Percentiles rank a stretch among this genome's conserved stretches.
Evolutionary conservation across 1,140 invertebrate genomes (phyloP).

Genomic region (Tetragnatha versicolor): DNA sequence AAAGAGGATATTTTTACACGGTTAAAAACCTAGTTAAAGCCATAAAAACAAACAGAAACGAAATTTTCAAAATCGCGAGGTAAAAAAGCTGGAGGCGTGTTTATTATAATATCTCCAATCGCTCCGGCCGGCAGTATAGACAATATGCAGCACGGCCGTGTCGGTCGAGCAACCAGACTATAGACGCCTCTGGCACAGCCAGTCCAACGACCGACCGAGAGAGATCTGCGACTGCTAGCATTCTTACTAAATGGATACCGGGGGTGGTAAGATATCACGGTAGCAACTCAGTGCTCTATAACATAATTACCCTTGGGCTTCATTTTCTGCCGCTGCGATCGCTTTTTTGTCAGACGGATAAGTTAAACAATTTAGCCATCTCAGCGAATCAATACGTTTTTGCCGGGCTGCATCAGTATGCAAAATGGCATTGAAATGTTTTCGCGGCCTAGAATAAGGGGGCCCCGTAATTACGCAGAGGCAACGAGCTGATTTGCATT

Average conservation of each 20-base stretch:
- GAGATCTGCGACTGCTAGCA: conserved; percentile 13
- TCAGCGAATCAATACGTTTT: conserved; percentile 34
- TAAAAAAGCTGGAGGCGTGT: no score
- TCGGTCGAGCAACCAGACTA: conserved; percentile 23
- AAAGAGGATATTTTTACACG: no score
- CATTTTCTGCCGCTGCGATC: not conserved
- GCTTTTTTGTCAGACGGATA: conserved; percentile 6
- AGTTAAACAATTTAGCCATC: conserved; percentile 49
- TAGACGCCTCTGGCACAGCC: conserved; percentile 11
- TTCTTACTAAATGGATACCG: conserved; percentile 48
- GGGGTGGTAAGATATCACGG: conserved; percentile 26
- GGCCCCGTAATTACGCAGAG: not conserved
- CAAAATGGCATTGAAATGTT: not conserved
- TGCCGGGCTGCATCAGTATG: not conserved
- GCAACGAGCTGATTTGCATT: no score
- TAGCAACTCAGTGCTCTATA: conserved; percentile 42
- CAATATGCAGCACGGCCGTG: not conserved
- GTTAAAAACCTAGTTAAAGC: no score
- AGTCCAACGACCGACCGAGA: conserved; percentile 33
- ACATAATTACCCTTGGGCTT: conserved; percentile 34
- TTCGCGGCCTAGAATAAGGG: not conserved
- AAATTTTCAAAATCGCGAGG: no score
- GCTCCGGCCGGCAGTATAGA: not conserved
- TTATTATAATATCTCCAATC: no score
- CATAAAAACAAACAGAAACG: no score